phyloP scores from a whole-genome alignment of 2,113 vertebrate species.

The Rhabdornis inornatus region DNA sequence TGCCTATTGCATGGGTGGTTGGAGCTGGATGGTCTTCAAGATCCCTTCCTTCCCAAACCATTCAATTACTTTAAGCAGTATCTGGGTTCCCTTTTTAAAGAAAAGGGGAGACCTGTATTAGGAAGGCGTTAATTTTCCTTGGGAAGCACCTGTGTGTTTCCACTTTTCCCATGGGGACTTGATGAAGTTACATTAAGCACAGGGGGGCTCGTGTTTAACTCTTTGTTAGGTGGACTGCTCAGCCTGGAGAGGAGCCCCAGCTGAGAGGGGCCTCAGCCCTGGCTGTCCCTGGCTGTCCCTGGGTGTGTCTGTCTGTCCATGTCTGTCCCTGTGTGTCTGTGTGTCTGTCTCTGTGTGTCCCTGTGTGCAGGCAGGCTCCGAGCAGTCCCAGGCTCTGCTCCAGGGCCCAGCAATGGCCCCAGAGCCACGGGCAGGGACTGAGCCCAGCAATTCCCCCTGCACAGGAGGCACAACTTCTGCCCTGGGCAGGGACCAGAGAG shows the following conservation, averaged over 20 bases:
- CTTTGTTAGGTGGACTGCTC: not conserved
- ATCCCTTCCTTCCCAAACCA: not conserved
- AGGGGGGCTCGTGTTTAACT: not conserved
- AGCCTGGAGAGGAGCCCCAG: not conserved
- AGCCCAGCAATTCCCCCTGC: not conserved
- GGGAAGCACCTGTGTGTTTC: not conserved
- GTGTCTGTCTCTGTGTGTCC: too few species aligned
- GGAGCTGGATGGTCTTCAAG: not conserved
- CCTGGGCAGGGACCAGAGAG: not conserved
- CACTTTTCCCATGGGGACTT: not conserved
- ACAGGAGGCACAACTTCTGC: not conserved
- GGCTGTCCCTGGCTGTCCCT: not conserved
- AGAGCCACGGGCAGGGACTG: not conserved
- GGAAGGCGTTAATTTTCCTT: not conserved
- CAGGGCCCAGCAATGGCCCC: not conserved
- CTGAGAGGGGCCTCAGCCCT: not conserved
- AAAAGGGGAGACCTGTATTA: not conserved
- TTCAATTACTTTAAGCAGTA: not conserved
- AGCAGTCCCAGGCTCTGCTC: not conserved
- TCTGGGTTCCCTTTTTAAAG: not conserved
- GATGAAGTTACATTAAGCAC: not conserved
- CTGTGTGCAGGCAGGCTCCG: not conserved
- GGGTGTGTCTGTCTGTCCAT: too few species aligned
- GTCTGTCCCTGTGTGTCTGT: not conserved
- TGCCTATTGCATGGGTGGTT: not conserved